Conservation (phyloP, 2,113 vertebrate species). For the Acrocephalus arundinaceus region DNA sequence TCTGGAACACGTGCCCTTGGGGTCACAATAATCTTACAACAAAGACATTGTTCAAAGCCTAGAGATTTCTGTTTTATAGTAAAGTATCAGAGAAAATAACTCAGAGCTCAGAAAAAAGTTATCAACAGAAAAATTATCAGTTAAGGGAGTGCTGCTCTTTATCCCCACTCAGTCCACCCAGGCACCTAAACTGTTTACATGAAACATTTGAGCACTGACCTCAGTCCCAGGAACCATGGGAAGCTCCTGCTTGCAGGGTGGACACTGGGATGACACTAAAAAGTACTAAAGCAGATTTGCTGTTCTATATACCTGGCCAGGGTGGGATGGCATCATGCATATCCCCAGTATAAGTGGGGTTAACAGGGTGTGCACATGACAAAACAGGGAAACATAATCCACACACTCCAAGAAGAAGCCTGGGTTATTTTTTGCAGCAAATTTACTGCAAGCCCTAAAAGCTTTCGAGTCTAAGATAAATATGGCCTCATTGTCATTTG, state of each 20-base stretch:
- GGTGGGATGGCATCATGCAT: not conserved
- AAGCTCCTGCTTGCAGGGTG: not conserved
- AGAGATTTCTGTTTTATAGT: not conserved
- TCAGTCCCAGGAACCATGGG: not conserved
- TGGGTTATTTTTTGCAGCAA: constrained; percentile 28
- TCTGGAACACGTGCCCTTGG: not conserved
- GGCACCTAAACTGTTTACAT: not conserved
- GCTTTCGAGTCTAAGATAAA: constrained; percentile 33
- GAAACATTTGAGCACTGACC: not conserved
- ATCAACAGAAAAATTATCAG: not conserved
- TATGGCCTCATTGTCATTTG: constrained; percentile 29
- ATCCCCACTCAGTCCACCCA: not conserved
- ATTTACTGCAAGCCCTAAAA: constrained; percentile 22
- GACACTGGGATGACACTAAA: not conserved
- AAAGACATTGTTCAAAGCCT: not conserved
- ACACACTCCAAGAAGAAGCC: not conserved
- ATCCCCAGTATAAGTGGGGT: not conserved
- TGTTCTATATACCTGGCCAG: not conserved
- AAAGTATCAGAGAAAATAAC: not conserved
- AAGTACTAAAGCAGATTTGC: not conserved
- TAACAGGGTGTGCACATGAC: not conserved
- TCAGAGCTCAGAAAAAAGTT: not conserved
- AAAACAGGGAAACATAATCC: not conserved
- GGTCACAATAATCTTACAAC: not conserved
- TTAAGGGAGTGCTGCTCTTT: not conserved